Evolutionary conservation across 2,888 invertebrate genomes (phyloP).

Genomic region (Aspidapion aeneum): DNA sequence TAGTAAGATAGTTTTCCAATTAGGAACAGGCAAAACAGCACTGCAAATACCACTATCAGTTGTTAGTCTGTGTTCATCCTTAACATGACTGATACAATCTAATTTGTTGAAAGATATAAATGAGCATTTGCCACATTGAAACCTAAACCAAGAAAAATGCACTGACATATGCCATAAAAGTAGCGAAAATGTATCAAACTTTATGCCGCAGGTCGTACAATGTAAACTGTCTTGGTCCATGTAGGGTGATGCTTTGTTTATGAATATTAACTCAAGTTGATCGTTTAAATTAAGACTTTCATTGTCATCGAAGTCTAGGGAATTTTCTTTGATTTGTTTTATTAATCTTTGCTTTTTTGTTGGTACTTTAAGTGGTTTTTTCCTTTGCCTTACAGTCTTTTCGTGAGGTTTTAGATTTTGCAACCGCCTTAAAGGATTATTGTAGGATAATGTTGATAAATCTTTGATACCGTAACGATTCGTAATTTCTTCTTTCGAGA

Average conservation of each 20-base stretch:
- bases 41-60: slow-evolving; percentile 48
- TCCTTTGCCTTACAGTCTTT: neutral
- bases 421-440: slow-evolving; percentile 12
- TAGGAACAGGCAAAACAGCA: slow-evolving; percentile 40
- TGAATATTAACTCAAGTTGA: slow-evolving; percentile 14
- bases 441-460: slow-evolving; percentile 14
- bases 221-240: slow-evolving; percentile 47
- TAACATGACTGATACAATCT: slow-evolving; percentile 63
- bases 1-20: slow-evolving; percentile 38
- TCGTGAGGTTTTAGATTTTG: neutral
- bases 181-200: slow-evolving; percentile 51
- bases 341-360: neutral
- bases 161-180: slow-evolving; percentile 60
- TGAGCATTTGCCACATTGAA: slow-evolving; percentile 70
- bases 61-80: slow-evolving; percentile 56
- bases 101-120: slow-evolving; percentile 64
- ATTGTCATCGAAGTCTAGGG: neutral
- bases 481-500: slow-evolving; percentile 9
- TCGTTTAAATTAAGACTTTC: neutral
- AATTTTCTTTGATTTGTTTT: too few relatives aligned
- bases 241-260: slow-evolving; percentile 37
- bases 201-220: slow-evolving; percentile 55
- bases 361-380: neutral
- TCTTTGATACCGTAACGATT: neutral
- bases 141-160: slow-evolving; percentile 70